Evolutionary conservation across 2,888 invertebrate genomes (phyloP).

Genomic region (Amblyjoppa proteus): DNA sequence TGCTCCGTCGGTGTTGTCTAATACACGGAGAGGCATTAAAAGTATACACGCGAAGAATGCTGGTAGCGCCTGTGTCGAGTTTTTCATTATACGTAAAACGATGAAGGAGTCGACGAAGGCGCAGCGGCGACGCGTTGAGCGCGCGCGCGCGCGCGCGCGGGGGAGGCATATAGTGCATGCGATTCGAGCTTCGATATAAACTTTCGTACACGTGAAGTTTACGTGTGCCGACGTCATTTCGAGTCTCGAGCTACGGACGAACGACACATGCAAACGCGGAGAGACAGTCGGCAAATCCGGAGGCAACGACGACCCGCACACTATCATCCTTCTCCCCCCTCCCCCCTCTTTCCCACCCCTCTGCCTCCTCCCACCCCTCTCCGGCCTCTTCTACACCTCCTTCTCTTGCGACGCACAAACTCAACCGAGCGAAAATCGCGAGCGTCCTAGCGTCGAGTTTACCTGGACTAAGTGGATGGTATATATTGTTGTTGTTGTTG

Average conservation of each 20-base stretch:
- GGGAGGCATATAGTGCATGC: conserved; percentile 41
- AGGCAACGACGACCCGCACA: conserved; percentile 27
- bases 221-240: conserved; percentile 62
- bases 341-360: not conserved
- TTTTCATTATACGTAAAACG: conserved; percentile 22
- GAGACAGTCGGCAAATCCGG: conserved; percentile 31
- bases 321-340: conserved; percentile 14
- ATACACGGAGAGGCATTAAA: conserved; percentile 15
- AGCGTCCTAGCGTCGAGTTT: conserved; percentile 33
- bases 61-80: conserved; percentile 17
- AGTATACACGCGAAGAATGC: conserved; percentile 9
- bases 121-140: not conserved
- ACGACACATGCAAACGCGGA: not conserved
- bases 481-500: conserved; percentile 25
- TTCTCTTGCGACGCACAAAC: conserved; percentile 40
- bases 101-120: conserved; percentile 49
- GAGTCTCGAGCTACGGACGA: conserved; percentile 36
- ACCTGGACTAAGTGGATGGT: conserved; percentile 39
- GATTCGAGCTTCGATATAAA: conserved; percentile 30
- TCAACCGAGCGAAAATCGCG: conserved; percentile 45
- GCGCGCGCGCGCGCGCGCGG: not conserved
- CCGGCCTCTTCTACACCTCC: not conserved
- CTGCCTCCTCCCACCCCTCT: not conserved
- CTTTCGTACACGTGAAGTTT: conserved; percentile 61
- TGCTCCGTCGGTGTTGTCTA: not conserved